These are phyloP conservation scores for Malacoraja senta DNA, from an alignment of 2,797 vertebrate genomes.

Conservation along the genomic window DNA sequence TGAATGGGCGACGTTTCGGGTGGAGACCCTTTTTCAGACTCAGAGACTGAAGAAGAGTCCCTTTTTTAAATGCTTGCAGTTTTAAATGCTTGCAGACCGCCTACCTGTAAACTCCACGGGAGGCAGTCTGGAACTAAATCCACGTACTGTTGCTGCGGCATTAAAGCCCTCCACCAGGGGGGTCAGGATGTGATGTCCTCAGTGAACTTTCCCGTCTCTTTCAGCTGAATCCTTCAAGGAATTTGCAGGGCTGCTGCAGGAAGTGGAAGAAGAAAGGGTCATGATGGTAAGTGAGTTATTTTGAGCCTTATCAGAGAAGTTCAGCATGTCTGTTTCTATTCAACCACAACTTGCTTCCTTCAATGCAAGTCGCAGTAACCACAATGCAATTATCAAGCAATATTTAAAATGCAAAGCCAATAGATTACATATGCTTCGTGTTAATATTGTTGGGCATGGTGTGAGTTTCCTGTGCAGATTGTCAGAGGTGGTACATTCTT, in stretches of 20 bases:
- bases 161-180: background rate
- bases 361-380: background rate
- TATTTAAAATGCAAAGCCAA: background rate
- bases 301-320: background rate
- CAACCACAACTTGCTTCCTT: background rate
- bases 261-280: conserved; percentile 87
- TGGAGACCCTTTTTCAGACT: no score
- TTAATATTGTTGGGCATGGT: no score
- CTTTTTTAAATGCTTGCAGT: background rate
- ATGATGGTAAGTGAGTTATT: conserved; percentile 75
- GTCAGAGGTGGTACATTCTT: background rate
- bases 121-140: background rate
- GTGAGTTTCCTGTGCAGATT: background rate
- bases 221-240: conserved; percentile 92
- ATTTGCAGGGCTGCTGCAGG: conserved; percentile 84
- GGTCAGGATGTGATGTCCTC: background rate
- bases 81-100: background rate
- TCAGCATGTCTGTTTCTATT: background rate
- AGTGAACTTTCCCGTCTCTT: conserved; percentile 41
- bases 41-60: no score
- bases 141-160: background rate
- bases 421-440: background rate
- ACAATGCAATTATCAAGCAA: background rate
- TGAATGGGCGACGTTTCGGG: no score
- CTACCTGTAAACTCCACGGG: background rate